A percentile compares a stretch with the other conserved stretches of the same genome.
These are phyloP conservation scores for Flexamia atlantica DNA, from an alignment of 2,888 invertebrate genomes.

Conservation along the genomic window DNA sequence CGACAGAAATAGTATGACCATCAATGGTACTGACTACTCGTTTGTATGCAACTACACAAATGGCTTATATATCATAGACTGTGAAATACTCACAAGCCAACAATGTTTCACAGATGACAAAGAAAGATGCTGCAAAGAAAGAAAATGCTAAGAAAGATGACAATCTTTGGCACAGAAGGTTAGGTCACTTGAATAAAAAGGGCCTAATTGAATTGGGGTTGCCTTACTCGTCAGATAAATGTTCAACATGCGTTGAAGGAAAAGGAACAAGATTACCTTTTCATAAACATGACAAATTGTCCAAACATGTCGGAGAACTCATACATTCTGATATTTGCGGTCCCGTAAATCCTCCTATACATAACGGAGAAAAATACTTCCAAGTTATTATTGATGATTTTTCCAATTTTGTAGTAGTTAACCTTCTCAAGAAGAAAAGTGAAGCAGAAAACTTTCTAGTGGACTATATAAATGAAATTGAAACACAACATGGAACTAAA, in stretches of 20 bases:
- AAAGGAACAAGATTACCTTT: conserved; percentile 47
- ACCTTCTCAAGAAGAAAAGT: conserved; percentile 69
- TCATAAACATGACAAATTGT: conserved; percentile 26
- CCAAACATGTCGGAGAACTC: conserved; percentile 65
- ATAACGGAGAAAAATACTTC: conserved; percentile 68
- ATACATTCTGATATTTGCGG: conserved; percentile 70
- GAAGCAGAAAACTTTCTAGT: conserved; percentile 70
- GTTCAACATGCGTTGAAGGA: conserved; percentile 15
- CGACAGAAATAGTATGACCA: background rate
- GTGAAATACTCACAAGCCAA: background rate
- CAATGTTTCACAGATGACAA: background rate
- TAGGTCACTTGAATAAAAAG: conserved; percentile 51
- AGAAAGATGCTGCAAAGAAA: no score
- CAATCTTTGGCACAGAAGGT: conserved; percentile 54
- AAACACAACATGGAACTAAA: conserved; percentile 69
- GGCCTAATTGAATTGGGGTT: conserved; percentile 46
- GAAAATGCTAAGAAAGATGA: no score
- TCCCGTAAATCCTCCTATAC: conserved; percentile 66
- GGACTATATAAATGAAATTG: conserved; percentile 68
- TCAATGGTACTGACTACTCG: background rate
- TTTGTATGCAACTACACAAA: conserved; percentile 20
- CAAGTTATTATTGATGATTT: conserved; percentile 71
- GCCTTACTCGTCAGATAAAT: conserved; percentile 8
- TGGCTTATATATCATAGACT: conserved; percentile 37
- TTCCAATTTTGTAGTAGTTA: conserved; percentile 69